Conservation (phyloP, 2,888 invertebrate genomes). For the Mellilla xanthometata region DNA sequence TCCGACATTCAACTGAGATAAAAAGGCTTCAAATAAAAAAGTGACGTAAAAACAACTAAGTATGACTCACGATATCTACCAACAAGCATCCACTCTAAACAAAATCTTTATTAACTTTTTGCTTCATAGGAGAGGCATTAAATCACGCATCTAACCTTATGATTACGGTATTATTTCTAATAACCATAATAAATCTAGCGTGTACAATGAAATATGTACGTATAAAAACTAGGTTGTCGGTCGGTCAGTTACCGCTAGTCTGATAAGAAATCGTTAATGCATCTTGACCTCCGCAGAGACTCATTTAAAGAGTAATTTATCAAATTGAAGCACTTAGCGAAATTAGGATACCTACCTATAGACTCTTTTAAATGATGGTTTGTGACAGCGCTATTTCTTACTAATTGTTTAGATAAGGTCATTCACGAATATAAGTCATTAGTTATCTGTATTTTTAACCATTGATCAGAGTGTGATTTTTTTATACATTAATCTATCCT, state of each 20-base stretch:
- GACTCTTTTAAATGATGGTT: conserved; percentile 15
- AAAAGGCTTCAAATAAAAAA: too few relatives aligned
- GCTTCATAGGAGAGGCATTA: conserved; percentile 4
- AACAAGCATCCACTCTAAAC: conserved; percentile 3
- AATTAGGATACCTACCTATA: conserved; percentile 28
- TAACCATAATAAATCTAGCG: conserved; percentile 26
- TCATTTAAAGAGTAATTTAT: conserved; percentile 28
- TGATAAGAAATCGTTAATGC: conserved; percentile 30
- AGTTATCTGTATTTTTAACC: background rate
- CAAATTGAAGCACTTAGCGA: conserved; percentile 34
- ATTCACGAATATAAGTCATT: too few relatives aligned
- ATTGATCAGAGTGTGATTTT: too few relatives aligned
- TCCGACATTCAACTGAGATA: too few relatives aligned
- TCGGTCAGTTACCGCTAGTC: conserved; percentile 22
- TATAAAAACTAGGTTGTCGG: conserved; percentile 22
- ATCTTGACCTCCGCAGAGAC: conserved; percentile 24
- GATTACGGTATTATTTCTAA: conserved; percentile 19
- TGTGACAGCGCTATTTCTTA: conserved; percentile 5
- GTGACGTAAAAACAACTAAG: background rate
- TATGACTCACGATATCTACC: conserved; percentile 4
- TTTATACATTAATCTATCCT: too few relatives aligned
- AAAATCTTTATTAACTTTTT: conserved; percentile 7
- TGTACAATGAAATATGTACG: conserved; percentile 10
- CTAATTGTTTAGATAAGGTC: background rate
- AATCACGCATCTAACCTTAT: conserved; percentile 11